Percentiles rank a stretch among this genome's conserved stretches.
Evolutionary conservation across 2,888 invertebrate genomes (phyloP).

Genomic region (Cephus pygmeus): DNA sequence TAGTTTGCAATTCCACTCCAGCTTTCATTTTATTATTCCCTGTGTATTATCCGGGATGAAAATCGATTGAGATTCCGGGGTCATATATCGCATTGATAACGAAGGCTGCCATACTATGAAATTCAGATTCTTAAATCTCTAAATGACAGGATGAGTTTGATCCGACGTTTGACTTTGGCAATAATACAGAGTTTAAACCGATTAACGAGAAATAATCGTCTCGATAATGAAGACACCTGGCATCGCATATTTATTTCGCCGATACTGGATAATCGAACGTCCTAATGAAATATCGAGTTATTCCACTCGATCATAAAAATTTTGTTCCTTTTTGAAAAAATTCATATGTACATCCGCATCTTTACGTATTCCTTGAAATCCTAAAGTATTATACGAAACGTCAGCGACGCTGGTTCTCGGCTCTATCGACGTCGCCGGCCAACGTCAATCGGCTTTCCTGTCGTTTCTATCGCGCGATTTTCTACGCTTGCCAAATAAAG

Average conservation of each 20-base stretch:
- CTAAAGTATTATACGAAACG: background rate
- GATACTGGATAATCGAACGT: background rate
- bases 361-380: background rate
- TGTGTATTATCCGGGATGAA: background rate
- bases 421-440: conserved; percentile 10
- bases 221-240: conserved; percentile 9
- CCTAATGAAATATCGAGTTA: background rate
- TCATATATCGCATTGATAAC: background rate
- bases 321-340: background rate
- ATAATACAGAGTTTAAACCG: background rate
- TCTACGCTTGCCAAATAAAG: conserved; percentile 30
- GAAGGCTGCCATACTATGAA: background rate
- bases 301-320: background rate
- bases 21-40: background rate
- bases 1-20: background rate
- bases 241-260: background rate
- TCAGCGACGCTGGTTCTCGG: background rate
- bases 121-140: background rate
- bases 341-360: background rate
- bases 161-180: background rate
- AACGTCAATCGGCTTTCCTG: conserved; percentile 10
- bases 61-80: background rate
- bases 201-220: conserved; percentile 20
- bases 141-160: background rate
- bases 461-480: background rate